Percentiles rank a stretch among this genome's conserved stretches.
Conservation (phyloP, 2,888 invertebrate genomes). For the Chrysolina haemoptera region DNA sequence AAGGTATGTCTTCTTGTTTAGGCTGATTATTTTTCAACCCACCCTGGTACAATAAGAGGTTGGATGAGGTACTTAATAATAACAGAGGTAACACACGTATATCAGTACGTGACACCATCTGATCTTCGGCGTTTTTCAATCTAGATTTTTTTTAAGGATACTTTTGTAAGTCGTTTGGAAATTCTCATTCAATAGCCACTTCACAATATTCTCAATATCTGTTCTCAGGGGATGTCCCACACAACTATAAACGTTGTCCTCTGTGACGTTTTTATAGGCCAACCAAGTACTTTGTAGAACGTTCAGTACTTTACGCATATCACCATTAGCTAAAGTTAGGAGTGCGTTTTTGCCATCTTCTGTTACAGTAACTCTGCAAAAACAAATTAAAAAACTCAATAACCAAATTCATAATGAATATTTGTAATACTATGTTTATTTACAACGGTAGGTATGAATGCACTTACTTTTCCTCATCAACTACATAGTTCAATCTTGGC, state of each 20-base stretch:
- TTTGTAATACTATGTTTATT: not conserved
- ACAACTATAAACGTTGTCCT: slow-evolving; percentile 94
- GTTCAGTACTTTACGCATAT: slow-evolving; percentile 98
- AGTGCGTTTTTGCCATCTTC: slow-evolving; percentile 93
- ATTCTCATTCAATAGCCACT: slow-evolving; percentile 87
- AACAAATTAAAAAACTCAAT: not conserved
- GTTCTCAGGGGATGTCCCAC: slow-evolving; percentile 95
- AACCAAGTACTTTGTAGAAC: slow-evolving; percentile 96
- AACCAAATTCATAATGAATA: too few species aligned
- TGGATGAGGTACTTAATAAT: too few species aligned
- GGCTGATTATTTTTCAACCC: too few species aligned
- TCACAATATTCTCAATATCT: slow-evolving; percentile 91
- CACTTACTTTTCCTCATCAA: slow-evolving; percentile 84
- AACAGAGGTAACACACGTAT: too few species aligned
- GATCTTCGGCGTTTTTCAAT: too few species aligned
- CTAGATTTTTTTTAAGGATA: slow-evolving; percentile 67
- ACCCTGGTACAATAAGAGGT: too few species aligned
- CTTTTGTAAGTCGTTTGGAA: slow-evolving; percentile 83
- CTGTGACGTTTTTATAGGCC: slow-evolving; percentile 90
- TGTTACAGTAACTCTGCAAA: slow-evolving; percentile 82
- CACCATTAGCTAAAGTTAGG: slow-evolving; percentile 91
- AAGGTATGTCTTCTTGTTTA: too few species aligned
- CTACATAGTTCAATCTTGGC: slow-evolving; percentile 89
- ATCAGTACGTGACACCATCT: too few species aligned
- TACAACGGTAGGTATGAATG: not conserved